Percentiles rank a stretch among this genome's conserved stretches.
These are phyloP conservation scores for Xanthia togata DNA, from an alignment of 2,888 invertebrate genomes.

Conservation along the genomic window DNA sequence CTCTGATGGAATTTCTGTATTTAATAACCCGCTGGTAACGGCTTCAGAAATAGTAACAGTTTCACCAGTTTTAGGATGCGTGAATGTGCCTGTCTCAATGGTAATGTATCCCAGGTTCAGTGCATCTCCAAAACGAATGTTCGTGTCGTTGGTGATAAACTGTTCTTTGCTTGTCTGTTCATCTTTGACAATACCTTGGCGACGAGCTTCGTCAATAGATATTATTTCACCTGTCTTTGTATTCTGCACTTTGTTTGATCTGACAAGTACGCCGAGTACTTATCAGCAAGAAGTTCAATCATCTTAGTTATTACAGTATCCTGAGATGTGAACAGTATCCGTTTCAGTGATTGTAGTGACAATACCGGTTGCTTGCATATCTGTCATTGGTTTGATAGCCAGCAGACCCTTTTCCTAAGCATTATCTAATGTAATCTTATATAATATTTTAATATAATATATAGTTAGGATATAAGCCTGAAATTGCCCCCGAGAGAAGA, in stretches of 20 bases:
- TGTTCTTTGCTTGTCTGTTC: conserved; percentile 92
- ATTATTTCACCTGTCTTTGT: conserved; percentile 93
- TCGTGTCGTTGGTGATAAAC: conserved; percentile 92
- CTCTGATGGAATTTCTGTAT: conserved; percentile 84
- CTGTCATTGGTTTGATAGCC: conserved; percentile 92
- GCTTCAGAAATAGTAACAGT: conserved; percentile 92
- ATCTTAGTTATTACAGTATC: conserved; percentile 95
- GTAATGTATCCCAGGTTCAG: conserved; percentile 92
- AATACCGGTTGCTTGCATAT: conserved; percentile 89
- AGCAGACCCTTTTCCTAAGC: conserved; percentile 94
- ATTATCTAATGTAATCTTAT: conserved; percentile 83
- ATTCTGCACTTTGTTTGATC: conserved; percentile 93
- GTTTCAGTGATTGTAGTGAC: conserved; percentile 94
- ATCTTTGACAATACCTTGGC: conserved; percentile 93
- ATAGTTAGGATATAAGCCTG: no score
- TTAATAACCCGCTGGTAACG: conserved; percentile 91
- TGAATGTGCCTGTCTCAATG: conserved; percentile 92
- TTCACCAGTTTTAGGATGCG: conserved; percentile 92
- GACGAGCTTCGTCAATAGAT: conserved; percentile 93
- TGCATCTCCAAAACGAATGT: conserved; percentile 92
- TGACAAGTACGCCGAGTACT: conserved; percentile 92
- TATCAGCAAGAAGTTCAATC: conserved; percentile 93
- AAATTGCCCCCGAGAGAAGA: no score
- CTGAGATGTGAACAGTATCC: conserved; percentile 93
- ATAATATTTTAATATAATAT: no score